Evolutionary conservation across 2,888 invertebrate genomes (phyloP), one percentile per base, ranked within the genome.

Genomic region (Unio pictorum): DNA sequence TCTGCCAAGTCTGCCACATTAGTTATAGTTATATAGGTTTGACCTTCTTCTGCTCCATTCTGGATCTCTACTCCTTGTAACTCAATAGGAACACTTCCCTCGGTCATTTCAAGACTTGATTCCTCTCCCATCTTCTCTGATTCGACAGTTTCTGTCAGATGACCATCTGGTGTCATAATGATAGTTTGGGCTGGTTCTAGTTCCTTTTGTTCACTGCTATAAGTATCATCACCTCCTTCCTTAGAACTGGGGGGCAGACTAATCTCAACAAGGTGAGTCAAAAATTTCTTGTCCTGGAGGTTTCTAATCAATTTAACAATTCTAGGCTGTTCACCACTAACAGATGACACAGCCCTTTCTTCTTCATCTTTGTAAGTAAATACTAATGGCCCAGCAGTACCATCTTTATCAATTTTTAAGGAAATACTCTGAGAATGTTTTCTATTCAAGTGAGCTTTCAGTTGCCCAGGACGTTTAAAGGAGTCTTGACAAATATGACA

Each of bases 401-500:
- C 74, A 23, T 81, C 76, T 55, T 74, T 73, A 17, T 74, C 73
- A 7, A 72, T 73, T 59, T 75, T 72, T 15, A 76, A 57, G 26
- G 72, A 63, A 57, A 70, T 66, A 3, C 61, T 56, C 20, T 70
- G 71, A 7, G 73, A 72, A 61, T 82, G 79, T 72, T 82, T 79
- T 11, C 81, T 71, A 61, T 70, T 76, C 23, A 86, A 72, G 67
- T 88, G 88, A 23, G 82, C 80, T 58, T 84, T 80, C 17, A 88
- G 77, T 72, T 87, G 87, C 18, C 84, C 84, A 1, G 83, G 75
- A 23, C 85, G 80, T 69, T 85, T 86, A 67, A 88, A 89, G 7
- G 78, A 80, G 34, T 87, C 87, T 8, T 79, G 79, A 75, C 89
- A 89, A 18, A 85, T 64, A 30, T 84, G 76, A 73, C 89, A 89